These are phyloP conservation scores for Leptinotarsa defecta DNA, from an alignment of 1,140 invertebrate genomes.

Conservation along the genomic window DNA sequence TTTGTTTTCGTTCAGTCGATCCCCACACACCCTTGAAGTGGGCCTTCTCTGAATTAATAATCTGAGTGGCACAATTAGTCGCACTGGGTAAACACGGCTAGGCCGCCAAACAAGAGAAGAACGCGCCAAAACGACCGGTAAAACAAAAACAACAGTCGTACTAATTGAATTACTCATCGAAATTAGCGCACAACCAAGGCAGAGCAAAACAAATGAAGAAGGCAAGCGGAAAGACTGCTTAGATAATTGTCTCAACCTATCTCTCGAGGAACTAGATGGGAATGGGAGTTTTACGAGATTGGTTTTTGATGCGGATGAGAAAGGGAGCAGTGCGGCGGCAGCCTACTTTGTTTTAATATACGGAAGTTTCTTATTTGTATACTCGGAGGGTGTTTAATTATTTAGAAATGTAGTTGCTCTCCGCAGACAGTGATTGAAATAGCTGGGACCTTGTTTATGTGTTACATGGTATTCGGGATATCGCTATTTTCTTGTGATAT, in stretches of 20 bases:
- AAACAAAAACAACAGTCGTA: slow-evolving; percentile 14
- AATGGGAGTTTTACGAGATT: slow-evolving; percentile 8
- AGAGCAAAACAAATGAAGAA: slow-evolving; percentile 15
- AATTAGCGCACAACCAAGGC: slow-evolving; percentile 17
- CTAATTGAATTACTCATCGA: slow-evolving; percentile 26
- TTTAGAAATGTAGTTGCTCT: slow-evolving; percentile 3
- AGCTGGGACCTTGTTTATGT: not conserved
- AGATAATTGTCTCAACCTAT: slow-evolving; percentile 18
- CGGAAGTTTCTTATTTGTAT: slow-evolving; percentile 6
- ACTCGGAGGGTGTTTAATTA: slow-evolving; percentile 3
- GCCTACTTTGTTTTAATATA: slow-evolving; percentile 8
- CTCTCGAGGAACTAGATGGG: slow-evolving; percentile 4
- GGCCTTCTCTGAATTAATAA: not conserved
- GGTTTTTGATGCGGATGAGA: slow-evolving; percentile 7
- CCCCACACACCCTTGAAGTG: not conserved
- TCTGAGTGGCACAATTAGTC: not conserved
- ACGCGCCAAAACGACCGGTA: slow-evolving; percentile 11
- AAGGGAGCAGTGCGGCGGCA: not conserved
- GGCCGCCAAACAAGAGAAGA: not conserved
- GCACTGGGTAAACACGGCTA: slow-evolving; percentile 2
- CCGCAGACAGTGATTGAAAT: slow-evolving; percentile 5
- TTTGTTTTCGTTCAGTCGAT: not conserved
- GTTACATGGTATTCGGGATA: not conserved
- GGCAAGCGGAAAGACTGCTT: slow-evolving; percentile 19
- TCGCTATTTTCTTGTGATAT: too few species aligned